Evolutionary conservation across 2,888 invertebrate genomes (phyloP), one percentile per base, ranked within the genome.

Genomic region (Plebejus melissa): DNA sequence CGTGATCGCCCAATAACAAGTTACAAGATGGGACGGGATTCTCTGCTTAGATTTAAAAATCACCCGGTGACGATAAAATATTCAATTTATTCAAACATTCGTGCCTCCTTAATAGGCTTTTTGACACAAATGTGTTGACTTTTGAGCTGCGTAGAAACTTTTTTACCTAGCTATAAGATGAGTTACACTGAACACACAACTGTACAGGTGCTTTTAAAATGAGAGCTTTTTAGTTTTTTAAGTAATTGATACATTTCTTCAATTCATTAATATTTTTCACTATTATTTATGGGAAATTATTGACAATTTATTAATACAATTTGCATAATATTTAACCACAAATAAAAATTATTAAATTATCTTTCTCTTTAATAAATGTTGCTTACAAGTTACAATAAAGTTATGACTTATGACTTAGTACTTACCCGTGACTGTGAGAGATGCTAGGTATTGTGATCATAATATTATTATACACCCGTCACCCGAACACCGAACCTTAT

Each of bases 1-100:
- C 28, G 28, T 13, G 71, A 46, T 50, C 72, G 54, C 32, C 7
- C 50, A 72, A 54, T 72, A 54, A 72, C 72, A 32, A 72, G 71
- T 28, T 71, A 71, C 50, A 13, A 46, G 16, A 50, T 46, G 16
- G 54, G 28, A 28, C 54, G 16, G 28, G 72, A 32, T 50, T 71
- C 46, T 71, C 28, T 71, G 70, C 46, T 72, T 54, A 72, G 13
- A 65, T 65, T 54, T 32, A 54, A 32, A 28, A 50, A 2, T 46
- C 28, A 54, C 28, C 16, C 32, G 46, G 46, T 11, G 28, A 16
- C 11, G 28, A 50, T 50, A 54, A 72, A 72, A 50, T 32, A 54
- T 72, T 60, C 50, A 69, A 75, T 75, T 50, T 69, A 28, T 69
- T 69, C 13, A 50, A 50, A 54, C 50, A 65, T 65, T 65, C 22